These are phyloP conservation scores for Petrolisthes cinctipes DNA, from an alignment of 2,888 invertebrate species.

Conservation along the genomic window DNA sequence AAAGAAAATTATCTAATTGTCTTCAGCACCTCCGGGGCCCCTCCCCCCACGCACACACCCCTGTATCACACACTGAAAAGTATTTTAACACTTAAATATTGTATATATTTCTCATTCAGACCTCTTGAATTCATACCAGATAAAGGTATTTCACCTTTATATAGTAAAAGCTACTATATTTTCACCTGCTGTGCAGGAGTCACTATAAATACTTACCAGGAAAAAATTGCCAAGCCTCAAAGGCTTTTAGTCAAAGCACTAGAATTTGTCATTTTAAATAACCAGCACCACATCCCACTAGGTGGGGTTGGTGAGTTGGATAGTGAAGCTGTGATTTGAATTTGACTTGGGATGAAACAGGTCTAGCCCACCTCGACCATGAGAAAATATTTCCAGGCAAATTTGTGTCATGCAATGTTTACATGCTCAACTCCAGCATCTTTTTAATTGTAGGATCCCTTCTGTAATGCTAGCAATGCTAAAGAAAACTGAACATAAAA, in stretches of 20 bases:
- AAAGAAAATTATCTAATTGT: not conserved
- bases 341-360: not conserved
- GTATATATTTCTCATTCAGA: not conserved
- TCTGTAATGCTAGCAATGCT: too few species aligned
- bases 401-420: conserved; percentile 1
- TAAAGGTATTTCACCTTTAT: not conserved
- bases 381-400: not conserved
- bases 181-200: conserved; percentile 9
- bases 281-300: not conserved
- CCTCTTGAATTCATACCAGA: not conserved
- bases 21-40: conserved; percentile 13
- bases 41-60: conserved; percentile 1
- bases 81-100: not conserved
- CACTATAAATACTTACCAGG: conserved; percentile 5
- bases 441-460: too few species aligned
- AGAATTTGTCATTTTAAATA: not conserved
- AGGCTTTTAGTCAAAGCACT: not conserved
- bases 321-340: not conserved
- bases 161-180: not conserved
- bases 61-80: not conserved
- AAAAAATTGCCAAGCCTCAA: not conserved
- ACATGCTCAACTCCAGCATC: not conserved
- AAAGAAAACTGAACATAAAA: too few species aligned
- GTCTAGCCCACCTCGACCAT: not conserved
- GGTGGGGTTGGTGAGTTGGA: not conserved